These are phyloP conservation scores for Diorhabda elongata DNA, from an alignment of 1,140 invertebrate species.

Conservation along the genomic window DNA sequence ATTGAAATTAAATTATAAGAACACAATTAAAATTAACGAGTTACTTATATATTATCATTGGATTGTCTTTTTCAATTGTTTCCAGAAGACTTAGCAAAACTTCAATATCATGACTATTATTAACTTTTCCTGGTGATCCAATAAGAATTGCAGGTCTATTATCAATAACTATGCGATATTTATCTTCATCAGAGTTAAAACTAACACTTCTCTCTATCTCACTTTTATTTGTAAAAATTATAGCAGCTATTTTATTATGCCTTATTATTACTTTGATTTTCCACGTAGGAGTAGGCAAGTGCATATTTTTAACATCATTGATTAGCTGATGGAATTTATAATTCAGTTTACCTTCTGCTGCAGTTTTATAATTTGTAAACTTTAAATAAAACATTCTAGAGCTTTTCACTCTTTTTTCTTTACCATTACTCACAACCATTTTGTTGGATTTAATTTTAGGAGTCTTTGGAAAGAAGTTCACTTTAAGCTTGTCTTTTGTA, in stretches of 20 bases:
- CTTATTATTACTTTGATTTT: conserved; percentile 33
- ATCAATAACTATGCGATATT: conserved; percentile 26
- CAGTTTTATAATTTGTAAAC: not conserved
- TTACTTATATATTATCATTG: conserved; percentile 30
- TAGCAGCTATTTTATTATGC: conserved; percentile 27
- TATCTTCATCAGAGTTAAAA: conserved; percentile 28
- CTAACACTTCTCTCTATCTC: conserved; percentile 27
- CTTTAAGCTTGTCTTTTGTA: no score
- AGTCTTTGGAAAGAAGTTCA: no score
- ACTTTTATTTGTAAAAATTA: conserved; percentile 31
- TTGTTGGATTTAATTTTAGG: no score
- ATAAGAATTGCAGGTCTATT: conserved; percentile 28
- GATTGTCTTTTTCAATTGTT: conserved; percentile 24
- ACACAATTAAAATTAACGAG: no score
- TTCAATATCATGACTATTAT: conserved; percentile 26
- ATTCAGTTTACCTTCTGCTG: conserved; percentile 22
- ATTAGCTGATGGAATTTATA: conserved; percentile 29
- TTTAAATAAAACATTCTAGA: conserved; percentile 7
- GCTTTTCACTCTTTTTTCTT: not conserved
- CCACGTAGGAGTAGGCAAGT: conserved; percentile 30
- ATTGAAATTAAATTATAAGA: no score
- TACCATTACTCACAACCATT: conserved; percentile 2
- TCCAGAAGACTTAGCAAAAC: conserved; percentile 28
- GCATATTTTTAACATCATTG: conserved; percentile 32
- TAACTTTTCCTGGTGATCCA: conserved; percentile 22